Percentiles rank a stretch among this genome's conserved stretches.
These are phyloP conservation scores for Gyrodactylus bullatarudis DNA, from an alignment of 1,140 invertebrate species.

Conservation along the genomic window DNA sequence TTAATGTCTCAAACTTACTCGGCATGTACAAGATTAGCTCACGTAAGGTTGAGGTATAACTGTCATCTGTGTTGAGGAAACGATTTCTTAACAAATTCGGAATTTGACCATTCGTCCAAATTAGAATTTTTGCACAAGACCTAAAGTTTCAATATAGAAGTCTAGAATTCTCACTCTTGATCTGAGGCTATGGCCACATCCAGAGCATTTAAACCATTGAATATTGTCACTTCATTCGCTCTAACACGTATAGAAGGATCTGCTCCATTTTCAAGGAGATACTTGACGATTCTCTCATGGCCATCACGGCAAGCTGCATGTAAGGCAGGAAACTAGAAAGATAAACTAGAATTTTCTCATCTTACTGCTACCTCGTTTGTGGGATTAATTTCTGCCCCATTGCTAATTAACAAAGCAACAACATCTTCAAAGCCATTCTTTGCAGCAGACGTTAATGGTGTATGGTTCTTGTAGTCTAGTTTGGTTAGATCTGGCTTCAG, in stretches of 20 bases:
- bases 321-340: not conserved
- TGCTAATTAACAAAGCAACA: not conserved
- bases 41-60: not conserved
- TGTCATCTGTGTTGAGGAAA: not conserved
- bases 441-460: not conserved
- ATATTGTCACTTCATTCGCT: not conserved
- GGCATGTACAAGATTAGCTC: not conserved
- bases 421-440: not conserved
- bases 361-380: not conserved
- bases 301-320: not conserved
- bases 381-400: not conserved
- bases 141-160: not conserved
- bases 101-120: not conserved
- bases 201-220: not conserved
- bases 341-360: not conserved
- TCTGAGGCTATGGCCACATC: not conserved
- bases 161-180: not conserved
- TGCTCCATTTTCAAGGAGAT: not conserved
- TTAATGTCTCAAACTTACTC: not conserved
- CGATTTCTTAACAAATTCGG: not conserved
- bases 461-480: not conserved
- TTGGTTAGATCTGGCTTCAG: not conserved
- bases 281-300: not conserved
- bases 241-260: not conserved
- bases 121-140: not conserved